These are phyloP conservation scores for Crypturellus tataupa DNA, from an alignment of 2,797 vertebrate species.

Conservation along the genomic window DNA sequence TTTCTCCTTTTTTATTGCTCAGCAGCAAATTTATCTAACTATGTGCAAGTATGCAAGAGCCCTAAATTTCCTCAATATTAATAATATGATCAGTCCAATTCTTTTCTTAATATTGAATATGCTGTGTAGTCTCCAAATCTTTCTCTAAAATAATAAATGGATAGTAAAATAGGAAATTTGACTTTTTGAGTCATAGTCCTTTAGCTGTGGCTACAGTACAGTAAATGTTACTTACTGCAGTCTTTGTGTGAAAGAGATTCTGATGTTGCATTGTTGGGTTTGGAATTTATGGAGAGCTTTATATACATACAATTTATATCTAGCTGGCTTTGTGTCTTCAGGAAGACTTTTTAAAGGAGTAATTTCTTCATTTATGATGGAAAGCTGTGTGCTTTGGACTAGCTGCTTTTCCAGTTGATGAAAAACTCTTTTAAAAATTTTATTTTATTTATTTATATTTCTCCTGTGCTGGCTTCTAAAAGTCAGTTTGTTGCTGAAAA, in stretches of 20 bases:
- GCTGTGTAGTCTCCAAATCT: conserved; percentile 67
- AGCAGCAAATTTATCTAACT: conserved; percentile 66
- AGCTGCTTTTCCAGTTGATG: background rate
- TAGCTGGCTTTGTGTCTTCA: background rate
- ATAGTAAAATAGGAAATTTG: conserved; percentile 36
- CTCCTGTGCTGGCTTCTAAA: conserved; percentile 20
- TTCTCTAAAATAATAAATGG: conserved; percentile 48
- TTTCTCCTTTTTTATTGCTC: conserved; percentile 26
- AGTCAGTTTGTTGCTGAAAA: conserved; percentile 14
- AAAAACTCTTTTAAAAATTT: background rate
- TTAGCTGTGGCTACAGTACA: background rate
- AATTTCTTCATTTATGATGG: background rate
- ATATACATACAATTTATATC: background rate
- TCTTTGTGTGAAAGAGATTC: background rate
- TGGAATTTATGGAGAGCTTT: rapidly evolving
- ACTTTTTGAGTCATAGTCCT: background rate
- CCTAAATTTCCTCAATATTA: conserved; percentile 73
- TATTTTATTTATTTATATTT: background rate
- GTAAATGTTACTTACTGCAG: background rate
- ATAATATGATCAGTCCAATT: conserved; percentile 68
- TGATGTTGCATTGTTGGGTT: background rate
- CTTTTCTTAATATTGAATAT: conserved; percentile 65
- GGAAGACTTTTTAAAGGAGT: background rate
- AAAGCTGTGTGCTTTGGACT: background rate
- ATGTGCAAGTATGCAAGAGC: conserved; percentile 69